These are phyloP conservation scores for Lepidocyrtoides sp. DNA, from an alignment of 2,888 invertebrate genomes.

Conservation along the genomic window DNA sequence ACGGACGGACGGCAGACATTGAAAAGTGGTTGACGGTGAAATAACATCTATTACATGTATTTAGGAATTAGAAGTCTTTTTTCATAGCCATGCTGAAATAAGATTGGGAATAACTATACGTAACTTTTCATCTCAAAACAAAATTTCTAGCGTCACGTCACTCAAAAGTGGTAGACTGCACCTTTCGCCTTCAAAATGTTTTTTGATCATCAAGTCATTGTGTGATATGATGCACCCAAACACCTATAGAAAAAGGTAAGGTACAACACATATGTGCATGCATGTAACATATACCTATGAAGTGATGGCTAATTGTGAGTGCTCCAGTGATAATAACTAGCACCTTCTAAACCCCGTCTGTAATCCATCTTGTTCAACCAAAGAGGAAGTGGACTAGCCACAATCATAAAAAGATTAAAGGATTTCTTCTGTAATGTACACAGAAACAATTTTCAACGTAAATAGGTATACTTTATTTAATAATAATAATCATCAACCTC, in stretches of 20 bases:
- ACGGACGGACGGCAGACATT: constrained; percentile 22
- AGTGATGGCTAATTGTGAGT: not conserved
- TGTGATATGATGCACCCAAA: not conserved
- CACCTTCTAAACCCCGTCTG: not conserved
- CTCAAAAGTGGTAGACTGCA: constrained; percentile 23
- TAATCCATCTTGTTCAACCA: not conserved
- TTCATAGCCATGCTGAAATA: not conserved
- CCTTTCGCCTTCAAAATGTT: constrained; percentile 3
- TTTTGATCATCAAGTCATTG: not conserved
- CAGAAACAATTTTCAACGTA: not conserved
- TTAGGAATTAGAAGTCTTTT: constrained; percentile 3
- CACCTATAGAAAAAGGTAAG: not conserved
- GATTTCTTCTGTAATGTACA: not conserved
- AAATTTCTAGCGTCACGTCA: constrained; percentile 42
- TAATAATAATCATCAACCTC: too few relatives aligned
- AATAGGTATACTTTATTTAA: not conserved
- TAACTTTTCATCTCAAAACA: not conserved
- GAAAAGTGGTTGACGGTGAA: constrained; percentile 40
- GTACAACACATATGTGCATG: too few relatives aligned
- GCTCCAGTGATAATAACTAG: not conserved
- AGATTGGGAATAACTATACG: not conserved
- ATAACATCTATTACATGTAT: constrained; percentile 49
- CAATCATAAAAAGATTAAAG: not conserved
- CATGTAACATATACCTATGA: too few relatives aligned
- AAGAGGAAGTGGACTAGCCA: not conserved